These are phyloP conservation scores for Pissodes strobi DNA, from an alignment of 1,140 invertebrate genomes.

Conservation along the genomic window DNA sequence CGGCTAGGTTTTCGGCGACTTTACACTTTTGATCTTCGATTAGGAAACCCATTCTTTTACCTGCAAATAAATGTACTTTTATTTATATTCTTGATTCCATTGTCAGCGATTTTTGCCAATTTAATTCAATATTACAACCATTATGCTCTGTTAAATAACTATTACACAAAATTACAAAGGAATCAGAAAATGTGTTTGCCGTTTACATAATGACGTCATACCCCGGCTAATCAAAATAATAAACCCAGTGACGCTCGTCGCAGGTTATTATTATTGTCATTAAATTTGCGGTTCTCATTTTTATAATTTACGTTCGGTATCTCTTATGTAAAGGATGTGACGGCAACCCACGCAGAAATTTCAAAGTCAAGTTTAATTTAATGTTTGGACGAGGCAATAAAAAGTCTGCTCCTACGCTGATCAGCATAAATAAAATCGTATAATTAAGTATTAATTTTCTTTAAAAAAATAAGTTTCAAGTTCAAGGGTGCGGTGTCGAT, in stretches of 20 bases:
- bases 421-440: constrained; percentile 2
- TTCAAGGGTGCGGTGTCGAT: no score
- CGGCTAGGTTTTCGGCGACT: constrained; percentile 63
- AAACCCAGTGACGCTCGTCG: no score
- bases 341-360: constrained; percentile 6
- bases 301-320: not conserved
- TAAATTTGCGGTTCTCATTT: not conserved
- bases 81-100: no score
- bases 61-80: no score
- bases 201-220: no score
- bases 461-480: no score
- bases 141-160: no score
- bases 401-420: constrained; percentile 13
- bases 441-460: no score
- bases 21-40: constrained; percentile 63
- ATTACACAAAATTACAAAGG: not conserved
- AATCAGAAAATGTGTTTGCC: not conserved
- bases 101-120: no score
- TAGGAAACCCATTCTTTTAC: constrained; percentile 78
- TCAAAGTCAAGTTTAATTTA: constrained; percentile 23
- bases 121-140: no score
- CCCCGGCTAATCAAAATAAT: no score
- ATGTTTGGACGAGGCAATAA: constrained; percentile 14
- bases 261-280: no score
- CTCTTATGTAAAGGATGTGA: not conserved